Conservation (phyloP, 30 jellyfish, hydroid and myxozoan genomes). For the Cassiopea andromeda region DNA sequence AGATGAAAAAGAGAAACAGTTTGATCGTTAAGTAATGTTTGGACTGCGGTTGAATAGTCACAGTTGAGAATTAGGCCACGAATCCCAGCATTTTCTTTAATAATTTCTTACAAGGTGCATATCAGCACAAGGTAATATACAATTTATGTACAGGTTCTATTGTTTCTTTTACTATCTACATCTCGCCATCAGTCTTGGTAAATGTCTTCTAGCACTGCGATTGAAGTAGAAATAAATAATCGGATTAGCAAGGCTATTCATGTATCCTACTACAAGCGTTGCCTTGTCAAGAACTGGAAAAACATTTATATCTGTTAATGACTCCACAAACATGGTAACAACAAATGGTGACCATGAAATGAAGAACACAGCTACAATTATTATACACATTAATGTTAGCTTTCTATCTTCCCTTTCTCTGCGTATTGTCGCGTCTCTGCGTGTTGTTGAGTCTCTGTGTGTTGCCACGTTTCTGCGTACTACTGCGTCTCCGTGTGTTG, state of each 20-base stretch:
- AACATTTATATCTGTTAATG: not conserved
- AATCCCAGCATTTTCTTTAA: no score
- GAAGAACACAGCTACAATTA: constrained; percentile 42
- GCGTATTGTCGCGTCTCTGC: not conserved
- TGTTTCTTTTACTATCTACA: no score
- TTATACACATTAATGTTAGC: constrained; percentile 47
- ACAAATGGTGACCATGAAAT: constrained; percentile 66
- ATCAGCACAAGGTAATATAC: not conserved
- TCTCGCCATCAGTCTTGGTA: not conserved
- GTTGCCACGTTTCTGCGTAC: no score
- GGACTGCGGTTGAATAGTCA: no score
- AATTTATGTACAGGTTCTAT: not conserved
- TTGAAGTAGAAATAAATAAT: constrained; percentile 45
- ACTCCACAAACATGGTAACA: constrained; percentile 47
- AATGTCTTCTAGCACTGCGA: constrained; percentile 14
- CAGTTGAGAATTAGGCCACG: no score
- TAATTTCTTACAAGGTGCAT: no score
- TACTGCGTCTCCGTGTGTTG: no score
- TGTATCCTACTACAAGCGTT: constrained; percentile 26
- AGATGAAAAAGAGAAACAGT: no score
- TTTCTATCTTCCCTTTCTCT: constrained; percentile 17
- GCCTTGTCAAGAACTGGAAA: constrained; percentile 18
- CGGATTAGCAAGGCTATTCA: constrained; percentile 58
- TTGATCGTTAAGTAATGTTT: no score
- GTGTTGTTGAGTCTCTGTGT: no score